phyloP scores from a whole-genome alignment of 1,140 invertebrate species.

The Bilobella aurantiaca region DNA sequence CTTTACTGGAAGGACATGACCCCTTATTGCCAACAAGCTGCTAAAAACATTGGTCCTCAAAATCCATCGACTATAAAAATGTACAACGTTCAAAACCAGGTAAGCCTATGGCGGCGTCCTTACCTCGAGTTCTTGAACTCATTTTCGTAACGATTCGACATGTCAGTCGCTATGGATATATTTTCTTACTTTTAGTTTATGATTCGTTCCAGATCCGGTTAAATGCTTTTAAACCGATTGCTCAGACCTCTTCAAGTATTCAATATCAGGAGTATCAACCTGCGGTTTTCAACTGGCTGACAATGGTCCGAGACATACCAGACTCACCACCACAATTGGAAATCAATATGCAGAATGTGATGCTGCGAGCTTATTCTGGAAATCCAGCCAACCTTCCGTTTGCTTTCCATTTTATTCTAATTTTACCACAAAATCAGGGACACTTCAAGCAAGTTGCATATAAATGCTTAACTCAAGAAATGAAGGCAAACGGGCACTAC shows the following conservation, averaged over 20 bases:
- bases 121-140: too few relatives aligned
- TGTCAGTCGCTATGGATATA: too few relatives aligned
- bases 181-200: too few relatives aligned
- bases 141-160: too few relatives aligned
- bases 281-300: not conserved
- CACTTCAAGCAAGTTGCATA: conserved; percentile 8
- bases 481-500: conserved; percentile 5
- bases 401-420: conserved; percentile 11
- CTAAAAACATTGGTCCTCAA: conserved; percentile 1
- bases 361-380: not conserved
- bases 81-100: conserved; percentile 8
- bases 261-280: not conserved
- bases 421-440: conserved; percentile 2
- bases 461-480: conserved; percentile 4
- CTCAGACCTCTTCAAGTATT: not conserved
- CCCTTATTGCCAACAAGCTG: not conserved
- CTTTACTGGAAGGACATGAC: conserved; percentile 13
- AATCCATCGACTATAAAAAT: conserved; percentile 1
- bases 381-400: not conserved
- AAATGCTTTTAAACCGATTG: conserved; percentile 2
- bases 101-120: too few relatives aligned
- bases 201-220: conserved; percentile 3
- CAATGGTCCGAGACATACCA: conserved; percentile 3
- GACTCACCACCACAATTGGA: not conserved
- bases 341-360: conserved; percentile 9